Evolutionary conservation across 2,888 invertebrate genomes (phyloP).

Genomic region (Dryobota labecula): DNA sequence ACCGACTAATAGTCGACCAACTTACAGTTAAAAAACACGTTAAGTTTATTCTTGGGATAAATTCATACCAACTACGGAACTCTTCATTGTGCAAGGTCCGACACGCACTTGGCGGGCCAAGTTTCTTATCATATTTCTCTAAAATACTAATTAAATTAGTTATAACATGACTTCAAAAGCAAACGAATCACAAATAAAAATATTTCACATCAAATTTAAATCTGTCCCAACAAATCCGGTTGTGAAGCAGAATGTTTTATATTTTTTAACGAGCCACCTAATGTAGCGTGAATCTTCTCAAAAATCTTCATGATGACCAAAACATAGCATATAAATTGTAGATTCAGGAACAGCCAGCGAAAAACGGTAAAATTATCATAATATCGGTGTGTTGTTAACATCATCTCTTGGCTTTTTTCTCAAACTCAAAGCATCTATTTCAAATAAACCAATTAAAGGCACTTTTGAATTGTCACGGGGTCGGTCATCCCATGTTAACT

Average conservation of each 20-base stretch:
- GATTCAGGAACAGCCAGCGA: constrained; percentile 15
- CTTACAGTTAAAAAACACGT: too few relatives aligned
- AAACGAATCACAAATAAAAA: neutral
- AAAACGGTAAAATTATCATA: constrained; percentile 38
- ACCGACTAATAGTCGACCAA: too few relatives aligned
- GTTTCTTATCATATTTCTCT: neutral
- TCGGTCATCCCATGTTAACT: neutral
- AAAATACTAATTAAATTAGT: neutral
- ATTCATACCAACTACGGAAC: too few relatives aligned
- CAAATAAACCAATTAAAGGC: too few relatives aligned
- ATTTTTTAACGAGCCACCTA: constrained; percentile 29
- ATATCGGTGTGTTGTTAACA: constrained; percentile 12
- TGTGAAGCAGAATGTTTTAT: constrained; percentile 11
- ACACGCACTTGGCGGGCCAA: too few relatives aligned
- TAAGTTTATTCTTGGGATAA: too few relatives aligned
- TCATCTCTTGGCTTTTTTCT: constrained; percentile 3
- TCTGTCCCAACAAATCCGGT: constrained; percentile 6
- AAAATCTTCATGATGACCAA: constrained; percentile 42
- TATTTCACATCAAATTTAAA: constrained; percentile 3
- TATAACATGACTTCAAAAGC: neutral
- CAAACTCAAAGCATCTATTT: too few relatives aligned
- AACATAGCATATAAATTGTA: constrained; percentile 36
- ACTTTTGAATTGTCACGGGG: too few relatives aligned
- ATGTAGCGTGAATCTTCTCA: constrained; percentile 35
- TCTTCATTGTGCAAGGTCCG: too few relatives aligned